These are phyloP conservation scores for Germaria angustata DNA, from an alignment of 2,888 invertebrate genomes.

Conservation along the genomic window DNA sequence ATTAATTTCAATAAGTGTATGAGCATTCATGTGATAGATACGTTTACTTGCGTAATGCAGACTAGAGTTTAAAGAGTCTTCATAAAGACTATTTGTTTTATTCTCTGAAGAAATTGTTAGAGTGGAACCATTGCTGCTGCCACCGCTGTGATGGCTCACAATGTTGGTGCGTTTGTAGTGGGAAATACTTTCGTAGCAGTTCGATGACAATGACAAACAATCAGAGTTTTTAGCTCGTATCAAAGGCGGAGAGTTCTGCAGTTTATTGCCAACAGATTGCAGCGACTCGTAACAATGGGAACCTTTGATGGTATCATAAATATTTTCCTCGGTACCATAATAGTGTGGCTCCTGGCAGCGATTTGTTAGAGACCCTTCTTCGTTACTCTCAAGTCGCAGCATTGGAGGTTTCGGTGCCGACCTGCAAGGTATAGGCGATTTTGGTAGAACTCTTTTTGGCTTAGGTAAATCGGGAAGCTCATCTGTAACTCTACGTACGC, in stretches of 20 bases:
- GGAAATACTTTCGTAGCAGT: conserved; percentile 79
- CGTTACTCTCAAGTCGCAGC: conserved; percentile 15
- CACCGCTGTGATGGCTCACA: conserved; percentile 62
- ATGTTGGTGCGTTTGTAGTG: conserved; percentile 70
- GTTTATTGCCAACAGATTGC: conserved; percentile 59
- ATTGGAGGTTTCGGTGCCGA: conserved; percentile 70
- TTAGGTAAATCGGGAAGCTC: conserved; percentile 75
- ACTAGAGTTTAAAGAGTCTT: conserved; percentile 69
- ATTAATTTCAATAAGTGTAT: conserved; percentile 45
- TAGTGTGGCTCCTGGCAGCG: conserved; percentile 66
- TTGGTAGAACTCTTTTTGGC: conserved; percentile 76
- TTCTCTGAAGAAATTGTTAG: conserved; percentile 79
- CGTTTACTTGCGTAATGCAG: conserved; percentile 48
- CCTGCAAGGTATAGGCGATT: conserved; percentile 70
- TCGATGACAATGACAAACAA: conserved; percentile 76
- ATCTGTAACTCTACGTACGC: conserved; percentile 75
- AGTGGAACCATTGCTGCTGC: conserved; percentile 77
- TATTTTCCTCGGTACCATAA: conserved; percentile 81
- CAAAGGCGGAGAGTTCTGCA: conserved; percentile 35
- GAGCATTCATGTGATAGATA: conserved; percentile 34
- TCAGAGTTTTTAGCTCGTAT: conserved; percentile 68
- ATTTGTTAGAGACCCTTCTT: conserved; percentile 17
- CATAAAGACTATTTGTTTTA: conserved; percentile 79
- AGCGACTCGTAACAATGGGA: conserved; percentile 79
- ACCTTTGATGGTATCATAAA: conserved; percentile 84